A percentile compares a stretch with the other conserved stretches of the same genome.
phyloP scores from a whole-genome alignment of 2,888 invertebrate species.

The Hydraecia micacea region DNA sequence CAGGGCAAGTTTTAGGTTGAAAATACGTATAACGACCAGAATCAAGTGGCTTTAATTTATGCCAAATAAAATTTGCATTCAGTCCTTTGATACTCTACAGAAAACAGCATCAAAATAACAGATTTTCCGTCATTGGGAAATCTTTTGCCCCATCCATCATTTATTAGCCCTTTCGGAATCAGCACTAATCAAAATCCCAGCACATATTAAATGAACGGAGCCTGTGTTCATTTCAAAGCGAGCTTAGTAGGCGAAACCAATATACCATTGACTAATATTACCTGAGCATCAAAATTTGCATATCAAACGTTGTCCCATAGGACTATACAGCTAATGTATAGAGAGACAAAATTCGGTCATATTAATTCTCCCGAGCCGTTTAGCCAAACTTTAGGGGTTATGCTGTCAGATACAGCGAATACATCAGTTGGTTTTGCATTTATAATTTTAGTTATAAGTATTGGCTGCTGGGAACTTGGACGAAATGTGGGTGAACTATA shows the following conservation, averaged over 20 bases:
- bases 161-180: constrained; percentile 10
- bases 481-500: neutral
- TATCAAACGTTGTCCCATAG: constrained; percentile 80
- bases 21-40: neutral
- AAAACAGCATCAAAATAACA: constrained; percentile 10
- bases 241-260: constrained; percentile 76
- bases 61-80: constrained; percentile 6
- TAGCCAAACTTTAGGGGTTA: constrained; percentile 60
- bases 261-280: constrained; percentile 84
- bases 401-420: constrained; percentile 52
- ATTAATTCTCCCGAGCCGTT: constrained; percentile 76
- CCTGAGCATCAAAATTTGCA: constrained; percentile 85
- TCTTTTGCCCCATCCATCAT: constrained; percentile 26
- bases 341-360: constrained; percentile 79
- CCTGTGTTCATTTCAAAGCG: constrained; percentile 59
- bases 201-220: constrained; percentile 64
- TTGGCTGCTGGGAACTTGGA: neutral
- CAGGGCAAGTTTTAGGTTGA: neutral
- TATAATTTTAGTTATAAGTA: neutral
- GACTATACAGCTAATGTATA: constrained; percentile 75
- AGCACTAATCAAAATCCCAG: constrained; percentile 43
- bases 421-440: neutral
- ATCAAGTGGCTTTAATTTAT: neutral
- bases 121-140: constrained; percentile 3
- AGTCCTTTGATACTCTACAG: constrained; percentile 4